Evolutionary conservation across 2,113 vertebrate genomes (phyloP).

Genomic region (Pholis gunnellus): DNA sequence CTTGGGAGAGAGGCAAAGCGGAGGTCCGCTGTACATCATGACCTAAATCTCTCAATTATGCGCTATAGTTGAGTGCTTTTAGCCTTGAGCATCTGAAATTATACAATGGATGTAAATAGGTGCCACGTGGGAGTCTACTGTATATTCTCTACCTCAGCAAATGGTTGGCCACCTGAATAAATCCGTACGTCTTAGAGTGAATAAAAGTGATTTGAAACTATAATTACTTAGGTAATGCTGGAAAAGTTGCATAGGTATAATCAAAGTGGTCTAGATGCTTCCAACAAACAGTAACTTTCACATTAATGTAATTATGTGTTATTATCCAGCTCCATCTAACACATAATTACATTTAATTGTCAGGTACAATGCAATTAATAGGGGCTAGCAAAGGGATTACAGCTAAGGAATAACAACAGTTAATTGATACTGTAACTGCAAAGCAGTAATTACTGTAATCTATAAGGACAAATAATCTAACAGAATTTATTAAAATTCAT

Average conservation of each 20-base stretch:
- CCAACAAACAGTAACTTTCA: slow-evolving; percentile 17
- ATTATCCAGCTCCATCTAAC: slow-evolving; percentile 37
- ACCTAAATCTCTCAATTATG: slow-evolving; percentile 67
- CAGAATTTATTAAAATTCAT: background rate
- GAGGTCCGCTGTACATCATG: slow-evolving; percentile 46
- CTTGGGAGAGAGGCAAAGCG: slow-evolving; percentile 42
- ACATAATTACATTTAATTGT: slow-evolving; percentile 57
- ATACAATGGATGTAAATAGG: slow-evolving; percentile 7
- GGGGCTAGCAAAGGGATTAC: slow-evolving; percentile 23
- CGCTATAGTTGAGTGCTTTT: slow-evolving; percentile 23
- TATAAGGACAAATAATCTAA: background rate
- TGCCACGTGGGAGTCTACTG: background rate
- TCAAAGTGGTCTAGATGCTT: background rate
- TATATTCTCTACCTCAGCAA: background rate
- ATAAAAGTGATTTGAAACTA: background rate
- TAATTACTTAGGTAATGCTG: background rate
- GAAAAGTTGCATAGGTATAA: background rate
- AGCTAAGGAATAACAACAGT: slow-evolving; percentile 22
- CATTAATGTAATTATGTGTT: slow-evolving; percentile 43
- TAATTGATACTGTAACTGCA: slow-evolving; percentile 26
- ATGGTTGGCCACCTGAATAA: background rate
- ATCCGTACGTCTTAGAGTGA: background rate
- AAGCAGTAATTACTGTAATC: slow-evolving; percentile 13
- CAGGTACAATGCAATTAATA: slow-evolving; percentile 25
- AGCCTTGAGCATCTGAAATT: slow-evolving; percentile 18